Evolutionary conservation across 2,888 invertebrate genomes (phyloP).

Genomic region (Gortyna flavago): DNA sequence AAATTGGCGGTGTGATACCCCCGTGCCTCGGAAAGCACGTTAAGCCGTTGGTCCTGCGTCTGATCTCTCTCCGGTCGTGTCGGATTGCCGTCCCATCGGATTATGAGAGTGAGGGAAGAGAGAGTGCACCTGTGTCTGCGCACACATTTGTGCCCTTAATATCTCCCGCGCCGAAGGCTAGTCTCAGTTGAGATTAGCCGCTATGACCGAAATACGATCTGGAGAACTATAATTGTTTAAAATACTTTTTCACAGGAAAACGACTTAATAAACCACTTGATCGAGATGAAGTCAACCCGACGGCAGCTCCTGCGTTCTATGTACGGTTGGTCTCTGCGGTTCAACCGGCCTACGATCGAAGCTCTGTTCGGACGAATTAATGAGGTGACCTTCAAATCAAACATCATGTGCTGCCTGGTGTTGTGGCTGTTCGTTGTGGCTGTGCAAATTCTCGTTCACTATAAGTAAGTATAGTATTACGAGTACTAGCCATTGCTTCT

Average conservation of each 20-base stretch:
- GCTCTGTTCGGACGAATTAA: slow-evolving; percentile 95
- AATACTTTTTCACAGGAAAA: slow-evolving; percentile 90
- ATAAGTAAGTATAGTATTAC: slow-evolving; percentile 87
- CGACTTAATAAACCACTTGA: slow-evolving; percentile 95
- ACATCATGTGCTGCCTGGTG: slow-evolving; percentile 97
- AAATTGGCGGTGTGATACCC: too few relatives aligned
- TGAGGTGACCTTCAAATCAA: slow-evolving; percentile 98
- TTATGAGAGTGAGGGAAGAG: too few relatives aligned
- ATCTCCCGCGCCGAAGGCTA: too few relatives aligned
- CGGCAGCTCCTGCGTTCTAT: slow-evolving; percentile 96
- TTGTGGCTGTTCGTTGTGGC: slow-evolving; percentile 96
- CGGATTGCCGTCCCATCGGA: too few relatives aligned
- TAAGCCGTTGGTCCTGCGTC: too few relatives aligned
- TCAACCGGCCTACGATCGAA: slow-evolving; percentile 95
- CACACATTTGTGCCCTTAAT: too few relatives aligned
- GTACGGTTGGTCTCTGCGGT: slow-evolving; percentile 95
- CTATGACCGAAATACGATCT: too few relatives aligned
- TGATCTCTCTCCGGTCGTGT: too few relatives aligned
- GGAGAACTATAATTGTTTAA: background rate
- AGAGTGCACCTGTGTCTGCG: too few relatives aligned
- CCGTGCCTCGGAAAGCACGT: too few relatives aligned
- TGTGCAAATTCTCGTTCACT: slow-evolving; percentile 93
- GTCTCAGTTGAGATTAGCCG: too few relatives aligned
- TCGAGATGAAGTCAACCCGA: slow-evolving; percentile 96
- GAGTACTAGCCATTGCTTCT: background rate